phyloP scores from a whole-genome alignment of 2,797 vertebrate species.

The Coracias cyanogaster region DNA sequence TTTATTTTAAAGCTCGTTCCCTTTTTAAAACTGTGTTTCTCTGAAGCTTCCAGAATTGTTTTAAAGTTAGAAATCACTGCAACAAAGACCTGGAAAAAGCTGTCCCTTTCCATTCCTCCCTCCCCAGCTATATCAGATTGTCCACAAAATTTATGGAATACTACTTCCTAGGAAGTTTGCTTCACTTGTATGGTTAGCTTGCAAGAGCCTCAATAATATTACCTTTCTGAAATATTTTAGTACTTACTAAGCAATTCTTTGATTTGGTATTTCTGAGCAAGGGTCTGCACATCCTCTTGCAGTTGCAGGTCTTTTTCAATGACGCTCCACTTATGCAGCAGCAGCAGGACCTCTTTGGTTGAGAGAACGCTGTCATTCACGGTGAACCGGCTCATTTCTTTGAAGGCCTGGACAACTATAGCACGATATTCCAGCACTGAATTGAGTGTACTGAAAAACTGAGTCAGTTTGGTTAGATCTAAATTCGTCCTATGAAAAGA shows the following conservation, averaged over 20 bases:
- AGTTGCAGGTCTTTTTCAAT: conserved; percentile 76
- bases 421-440: conserved; percentile 87
- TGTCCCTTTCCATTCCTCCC: not conserved
- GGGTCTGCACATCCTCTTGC: conserved; percentile 78
- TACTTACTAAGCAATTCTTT: conserved; percentile 88
- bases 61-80: not conserved
- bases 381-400: conserved; percentile 74
- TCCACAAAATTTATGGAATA: not conserved
- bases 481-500: conserved; percentile 77
- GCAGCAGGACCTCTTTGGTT: conserved; percentile 78
- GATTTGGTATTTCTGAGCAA: conserved; percentile 79
- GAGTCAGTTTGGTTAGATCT: conserved; percentile 75
- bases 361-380: conserved; percentile 82
- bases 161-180: not conserved
- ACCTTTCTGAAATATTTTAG: not conserved
- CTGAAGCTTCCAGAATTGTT: not conserved
- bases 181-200: not conserved
- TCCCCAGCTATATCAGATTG: not conserved
- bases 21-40: not conserved
- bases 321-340: conserved; percentile 88
- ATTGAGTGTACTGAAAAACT: conserved; percentile 81
- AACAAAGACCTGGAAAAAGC: not conserved
- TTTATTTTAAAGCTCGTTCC: not conserved
- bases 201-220: not conserved
- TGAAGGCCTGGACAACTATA: conserved; percentile 71